Evolutionary conservation across 2,797 vertebrate species (phyloP), one percentile per base, ranked within the genome.

Genomic region (Sebastes aleutianus): DNA sequence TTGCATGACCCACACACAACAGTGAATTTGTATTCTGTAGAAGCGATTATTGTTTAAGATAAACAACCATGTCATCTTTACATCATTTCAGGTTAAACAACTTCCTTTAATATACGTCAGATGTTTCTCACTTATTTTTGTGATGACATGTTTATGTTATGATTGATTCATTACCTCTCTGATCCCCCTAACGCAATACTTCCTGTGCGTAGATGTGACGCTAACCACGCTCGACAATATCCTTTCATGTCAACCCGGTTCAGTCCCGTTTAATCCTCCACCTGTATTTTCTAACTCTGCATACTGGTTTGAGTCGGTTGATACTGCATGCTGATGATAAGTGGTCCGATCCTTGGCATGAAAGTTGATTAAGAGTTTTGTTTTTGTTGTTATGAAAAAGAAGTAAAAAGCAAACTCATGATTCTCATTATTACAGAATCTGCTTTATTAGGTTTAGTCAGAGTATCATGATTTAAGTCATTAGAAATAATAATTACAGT

Each of bases 181-280:
- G 31, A 76, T 16, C 11, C 10, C 1, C 6, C 4, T 72, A 11
- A 26, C 0, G 10, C 39, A 63, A 16, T 6, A 56, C 69, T 83
- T 87, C 74, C 83, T 81, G 78, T 83, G 66, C 53, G 22, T 50
- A 71, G 8, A 71, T 72, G 29, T 36, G 53, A 32, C 39, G 1
- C 29, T 26, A 80, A 83, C 67, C 59, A 80, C 75, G 43, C 34
- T 32, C 20, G 0, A 26, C 10, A 27, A 22, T 39, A 68, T 69
- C 43, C 9, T 66, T 62, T 67, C 10, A 8, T 6, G 13, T 26
- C 8, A 70, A 11, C 14, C 57, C 10, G 4, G 27, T 71, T 85
- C 12, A 69, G 4, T 58, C 22, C 29, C n/a, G 31, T 74, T 73
- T 20, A 16, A 70, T 1, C n/a, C 3, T 39, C 1, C 5, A 59